These are phyloP conservation scores for Glareola pratincola DNA, from an alignment of 2,113 vertebrate genomes.

Conservation along the genomic window DNA sequence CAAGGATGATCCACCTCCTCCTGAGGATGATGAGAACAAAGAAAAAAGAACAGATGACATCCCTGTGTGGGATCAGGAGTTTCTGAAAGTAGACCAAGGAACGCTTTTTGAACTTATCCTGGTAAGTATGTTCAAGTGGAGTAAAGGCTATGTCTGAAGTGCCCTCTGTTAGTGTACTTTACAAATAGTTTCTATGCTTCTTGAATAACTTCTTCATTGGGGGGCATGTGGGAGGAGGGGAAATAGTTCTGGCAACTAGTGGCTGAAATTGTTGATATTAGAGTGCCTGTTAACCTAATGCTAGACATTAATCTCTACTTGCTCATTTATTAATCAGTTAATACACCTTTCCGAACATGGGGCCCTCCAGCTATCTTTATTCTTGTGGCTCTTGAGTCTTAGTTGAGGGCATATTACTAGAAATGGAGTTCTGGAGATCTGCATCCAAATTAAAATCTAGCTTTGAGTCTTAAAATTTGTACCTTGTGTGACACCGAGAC, in stretches of 20 bases:
- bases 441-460: not conserved
- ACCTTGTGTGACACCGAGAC: not conserved
- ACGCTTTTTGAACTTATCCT: constrained; percentile 98
- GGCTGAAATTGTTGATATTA: not conserved
- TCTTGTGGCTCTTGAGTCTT: not conserved
- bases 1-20: constrained; percentile 98
- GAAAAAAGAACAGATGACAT: constrained; percentile 99
- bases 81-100: constrained; percentile 99
- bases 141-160: not conserved
- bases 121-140: constrained; percentile 71
- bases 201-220: not conserved
- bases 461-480: not conserved
- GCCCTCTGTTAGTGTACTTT: not conserved
- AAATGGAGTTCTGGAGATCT: not conserved
- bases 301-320: not conserved
- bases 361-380: not conserved
- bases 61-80: constrained; percentile 99
- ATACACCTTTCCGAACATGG: not conserved
- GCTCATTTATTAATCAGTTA: not conserved
- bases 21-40: constrained; percentile 99
- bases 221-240: not conserved
- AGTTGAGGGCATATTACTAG: not conserved
- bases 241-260: not conserved
- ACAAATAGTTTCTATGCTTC: not conserved
- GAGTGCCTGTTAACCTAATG: not conserved